Evolutionary conservation across 2,888 invertebrate genomes (phyloP), one percentile per base, ranked within the genome.

Genomic region (Orthosia gothica): DNA sequence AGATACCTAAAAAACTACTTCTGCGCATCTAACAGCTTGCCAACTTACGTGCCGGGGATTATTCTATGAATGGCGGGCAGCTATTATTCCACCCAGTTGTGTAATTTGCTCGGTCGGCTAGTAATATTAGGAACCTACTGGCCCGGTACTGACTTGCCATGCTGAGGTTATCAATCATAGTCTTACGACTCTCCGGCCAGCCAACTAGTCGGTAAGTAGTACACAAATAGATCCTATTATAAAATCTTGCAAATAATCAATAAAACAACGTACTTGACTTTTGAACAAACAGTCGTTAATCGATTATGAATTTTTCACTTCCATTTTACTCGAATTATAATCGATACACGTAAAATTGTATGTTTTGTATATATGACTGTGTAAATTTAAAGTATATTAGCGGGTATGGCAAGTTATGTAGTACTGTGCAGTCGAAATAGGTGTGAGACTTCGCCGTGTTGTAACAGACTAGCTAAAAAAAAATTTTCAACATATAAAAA

Each of bases 381-480:
- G 49, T 79, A 76, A 66, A 69, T 70, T 65, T 69, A 66, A 70
- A 32, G 23, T 70, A 62, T 57, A 57, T 80, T 74, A 49, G n/a
- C 18, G 47, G 63, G 18, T 74, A 70, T 82, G 85, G 73, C 75
- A 87, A 79, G 85, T 87, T 67, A 59, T 57, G 66, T 76, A 67
- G 65, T 59, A 70, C 32, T 58, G 50, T 59, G 61, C 16, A 52
- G 26, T 81, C 40, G 20, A 66, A 81, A 63, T 47, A 63, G 5
- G 45, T 55, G n/a, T 54, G 15, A 32, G 13, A 5, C 58, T 54
- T 12, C 13, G 54, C 40, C 23, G 58, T 63, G 4, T 57, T 49
- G 16, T 57, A 62, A 57, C 18, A 4, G 23, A 54, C 52, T 49
- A 78, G 50, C 45, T 58, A 26, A 59, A n/a, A n/a, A 47, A 68